phyloP scores from a whole-genome alignment of 2,797 vertebrate species.

The Decapterus maruadsi region DNA sequence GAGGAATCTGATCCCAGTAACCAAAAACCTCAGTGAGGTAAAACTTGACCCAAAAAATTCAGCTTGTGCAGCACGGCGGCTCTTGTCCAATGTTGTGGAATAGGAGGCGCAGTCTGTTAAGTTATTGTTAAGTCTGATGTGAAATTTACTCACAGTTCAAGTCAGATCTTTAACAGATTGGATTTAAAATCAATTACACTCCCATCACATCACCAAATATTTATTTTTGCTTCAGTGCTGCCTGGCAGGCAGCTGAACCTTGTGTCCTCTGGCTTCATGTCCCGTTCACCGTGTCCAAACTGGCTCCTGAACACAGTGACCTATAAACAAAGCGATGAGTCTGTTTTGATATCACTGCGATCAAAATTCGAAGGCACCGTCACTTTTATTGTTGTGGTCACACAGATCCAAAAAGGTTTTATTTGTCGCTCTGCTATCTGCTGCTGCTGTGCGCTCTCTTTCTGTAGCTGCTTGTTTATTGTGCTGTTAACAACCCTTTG shows the following conservation, averaged over 20 bases:
- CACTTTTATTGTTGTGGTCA: constrained; percentile 10
- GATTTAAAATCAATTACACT: neutral
- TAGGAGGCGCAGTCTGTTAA: neutral
- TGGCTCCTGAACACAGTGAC: neutral
- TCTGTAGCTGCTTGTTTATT: constrained; percentile 21
- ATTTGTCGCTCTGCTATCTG: constrained; percentile 19
- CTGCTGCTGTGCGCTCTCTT: neutral
- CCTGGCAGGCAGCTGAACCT: neutral
- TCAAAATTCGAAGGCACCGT: neutral
- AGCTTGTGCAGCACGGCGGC: constrained; percentile 22
- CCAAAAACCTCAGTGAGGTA: constrained; percentile 40
- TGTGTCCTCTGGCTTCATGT: constrained; percentile 23
- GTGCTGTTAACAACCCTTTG: constrained; percentile 31
- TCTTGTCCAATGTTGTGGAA: constrained; percentile 2
- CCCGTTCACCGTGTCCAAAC: constrained; percentile 2
- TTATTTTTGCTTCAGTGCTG: constrained; percentile 7
- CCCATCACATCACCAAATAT: neutral
- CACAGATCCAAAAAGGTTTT: constrained; percentile 8
- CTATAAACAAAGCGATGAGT: constrained; percentile 32
- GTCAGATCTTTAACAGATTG: neutral
- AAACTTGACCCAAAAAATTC: constrained; percentile 35
- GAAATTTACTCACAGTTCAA: neutral
- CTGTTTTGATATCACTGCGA: constrained; percentile 23
- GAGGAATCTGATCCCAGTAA: constrained; percentile 31
- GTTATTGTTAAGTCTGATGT: constrained; percentile 25